These are phyloP conservation scores for Willowsia nigromaculata DNA, from an alignment of 2,888 invertebrate genomes.

Conservation along the genomic window DNA sequence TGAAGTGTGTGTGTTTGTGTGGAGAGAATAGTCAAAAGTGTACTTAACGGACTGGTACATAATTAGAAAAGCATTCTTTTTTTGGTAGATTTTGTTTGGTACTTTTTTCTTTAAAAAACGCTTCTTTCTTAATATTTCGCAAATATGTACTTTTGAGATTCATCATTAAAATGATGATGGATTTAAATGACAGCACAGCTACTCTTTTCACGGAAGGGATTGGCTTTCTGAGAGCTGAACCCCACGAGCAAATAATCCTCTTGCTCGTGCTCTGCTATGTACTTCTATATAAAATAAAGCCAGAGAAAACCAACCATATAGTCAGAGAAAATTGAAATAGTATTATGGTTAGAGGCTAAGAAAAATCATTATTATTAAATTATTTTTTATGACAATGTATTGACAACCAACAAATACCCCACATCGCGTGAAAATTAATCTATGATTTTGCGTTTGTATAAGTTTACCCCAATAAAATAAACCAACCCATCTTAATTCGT, in stretches of 20 bases:
- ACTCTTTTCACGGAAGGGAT: conserved; percentile 96
- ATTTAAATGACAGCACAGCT: conserved; percentile 90
- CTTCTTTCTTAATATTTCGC: neutral
- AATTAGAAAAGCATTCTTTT: neutral
- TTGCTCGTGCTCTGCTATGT: conserved; percentile 93
- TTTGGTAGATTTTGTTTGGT: conserved; percentile 21
- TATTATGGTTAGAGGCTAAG: conserved; percentile 19
- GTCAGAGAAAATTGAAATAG: conserved; percentile 37
- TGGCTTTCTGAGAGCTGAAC: conserved; percentile 95
- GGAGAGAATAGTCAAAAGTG: neutral
- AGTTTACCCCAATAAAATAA: neutral
- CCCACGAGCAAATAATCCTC: conserved; percentile 96
- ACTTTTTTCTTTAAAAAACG: conserved; percentile 17
- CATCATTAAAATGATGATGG: conserved; percentile 14
- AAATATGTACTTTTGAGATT: conserved; percentile 8
- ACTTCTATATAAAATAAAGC: conserved; percentile 82
- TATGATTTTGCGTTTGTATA: neutral
- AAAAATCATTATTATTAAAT: conserved; percentile 8
- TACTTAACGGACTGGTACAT: neutral
- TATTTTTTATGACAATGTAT: neutral
- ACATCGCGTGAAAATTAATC: neutral
- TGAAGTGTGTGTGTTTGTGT: neutral
- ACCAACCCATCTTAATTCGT: conserved; percentile 9
- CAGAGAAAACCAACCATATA: conserved; percentile 60
- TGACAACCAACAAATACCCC: conserved; percentile 22